Evolutionary conservation across 2,797 vertebrate species (phyloP).

Genomic region (Ataeniobius toweri): DNA sequence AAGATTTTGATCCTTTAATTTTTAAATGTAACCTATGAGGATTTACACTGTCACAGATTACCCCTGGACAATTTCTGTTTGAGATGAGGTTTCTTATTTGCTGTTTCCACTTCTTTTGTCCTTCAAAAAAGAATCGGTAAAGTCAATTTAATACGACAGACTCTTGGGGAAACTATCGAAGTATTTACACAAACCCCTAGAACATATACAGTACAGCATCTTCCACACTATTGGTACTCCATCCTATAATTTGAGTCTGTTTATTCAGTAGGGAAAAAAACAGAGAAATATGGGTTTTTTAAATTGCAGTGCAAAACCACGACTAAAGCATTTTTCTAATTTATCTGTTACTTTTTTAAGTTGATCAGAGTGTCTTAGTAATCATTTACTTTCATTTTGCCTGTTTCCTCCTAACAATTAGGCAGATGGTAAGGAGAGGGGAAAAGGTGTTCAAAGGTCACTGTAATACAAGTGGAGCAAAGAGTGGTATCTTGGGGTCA

Average conservation of each 20-base stretch:
- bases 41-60: slow-evolving; percentile 64
- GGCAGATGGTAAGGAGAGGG: background rate
- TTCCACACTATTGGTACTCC: background rate
- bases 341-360: background rate
- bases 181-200: no score
- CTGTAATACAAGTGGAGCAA: background rate
- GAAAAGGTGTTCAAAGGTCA: background rate
- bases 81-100: slow-evolving; percentile 57
- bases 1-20: slow-evolving; percentile 61
- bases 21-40: slow-evolving; percentile 54
- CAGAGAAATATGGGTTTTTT: background rate
- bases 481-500: background rate
- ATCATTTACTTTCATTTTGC: background rate
- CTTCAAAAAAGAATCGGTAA: slow-evolving; percentile 43
- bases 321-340: background rate
- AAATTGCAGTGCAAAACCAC: no score
- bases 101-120: slow-evolving; percentile 41
- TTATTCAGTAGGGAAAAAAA: no score
- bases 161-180: slow-evolving; percentile 3
- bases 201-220: background rate
- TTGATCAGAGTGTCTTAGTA: background rate
- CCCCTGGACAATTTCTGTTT: slow-evolving; percentile 47
- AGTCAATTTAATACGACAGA: slow-evolving; percentile 48
- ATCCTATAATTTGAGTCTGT: background rate
- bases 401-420: background rate